Evolutionary conservation across 2,797 vertebrate genomes (phyloP), one percentile per base, ranked within the genome.

Genomic region (Phrynocephalus guinanensis): DNA sequence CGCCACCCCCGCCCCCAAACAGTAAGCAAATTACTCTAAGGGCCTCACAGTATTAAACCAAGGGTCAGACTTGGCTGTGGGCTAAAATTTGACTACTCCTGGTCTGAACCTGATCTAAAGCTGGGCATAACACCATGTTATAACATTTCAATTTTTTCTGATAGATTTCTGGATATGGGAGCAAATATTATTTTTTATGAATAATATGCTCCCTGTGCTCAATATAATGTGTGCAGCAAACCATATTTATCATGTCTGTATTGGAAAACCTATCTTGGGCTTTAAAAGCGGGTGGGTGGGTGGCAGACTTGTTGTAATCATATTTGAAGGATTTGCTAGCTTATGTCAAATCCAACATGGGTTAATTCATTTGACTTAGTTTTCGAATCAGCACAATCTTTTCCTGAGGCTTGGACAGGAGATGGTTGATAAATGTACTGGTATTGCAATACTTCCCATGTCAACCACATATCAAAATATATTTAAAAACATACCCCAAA

Each of bases 351-450:
- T 84, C 52, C 85, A 92, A 79, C 73, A 86, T 78, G 91, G 82
- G 88, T 94, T 95, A 95, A 95, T 93, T 94, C 80, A 66, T 91
- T 91, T 0, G 26, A 91, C 80, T 89, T 91, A 82, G 91, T 88
- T 94, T 91, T 92, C 92, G 94, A 92, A 90, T 88, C 90, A 79
- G 92, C 90, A 93, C 92, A 94, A 91, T 93, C 91, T 93, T 82
- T 91, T 92, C 91, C 92, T 93, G 91, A 93, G 84, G 91, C 30
- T 44, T n/a, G 94, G 91, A 78, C 90, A 93, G 93, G 92, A 95
- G 94, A 89, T 92, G 6, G 91, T 93, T 94, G 95, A 95, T 91
- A 95, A 94, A 94, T 93, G 93, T 91, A 91, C 91, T 90, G 48
- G 20, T 33, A 18, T 95, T 26, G 92, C 93, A 94, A 86, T 91